A percentile compares a stretch with the other conserved stretches of the same genome.
Evolutionary conservation across 2,888 invertebrate genomes (phyloP).

Genomic region (Tricholauxania praeusta): DNA sequence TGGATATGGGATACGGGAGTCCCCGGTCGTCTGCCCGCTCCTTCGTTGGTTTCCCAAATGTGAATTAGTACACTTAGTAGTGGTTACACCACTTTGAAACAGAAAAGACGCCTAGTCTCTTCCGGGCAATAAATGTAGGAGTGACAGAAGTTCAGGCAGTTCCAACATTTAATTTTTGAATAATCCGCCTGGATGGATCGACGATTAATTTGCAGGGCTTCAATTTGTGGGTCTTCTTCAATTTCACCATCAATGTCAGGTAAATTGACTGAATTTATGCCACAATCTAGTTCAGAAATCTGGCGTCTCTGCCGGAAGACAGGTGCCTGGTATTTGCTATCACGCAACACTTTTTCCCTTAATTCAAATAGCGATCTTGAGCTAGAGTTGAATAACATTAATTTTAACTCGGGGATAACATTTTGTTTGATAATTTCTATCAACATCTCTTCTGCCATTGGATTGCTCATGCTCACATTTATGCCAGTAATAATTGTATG

Average conservation of each 20-base stretch:
- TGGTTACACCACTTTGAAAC: constrained; percentile 18
- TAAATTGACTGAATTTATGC: neutral
- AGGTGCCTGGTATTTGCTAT: too few relatives aligned
- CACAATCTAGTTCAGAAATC: neutral
- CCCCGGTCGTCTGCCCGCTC: constrained; percentile 24
- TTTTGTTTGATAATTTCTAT: too few relatives aligned
- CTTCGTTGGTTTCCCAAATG: constrained; percentile 11
- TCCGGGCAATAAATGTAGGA: constrained; percentile 26
- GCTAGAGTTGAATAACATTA: too few relatives aligned
- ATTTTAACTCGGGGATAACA: too few relatives aligned
- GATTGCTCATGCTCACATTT: too few relatives aligned
- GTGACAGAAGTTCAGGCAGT: neutral
- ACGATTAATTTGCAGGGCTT: neutral
- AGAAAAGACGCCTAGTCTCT: constrained; percentile 1
- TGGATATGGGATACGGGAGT: constrained; percentile 7
- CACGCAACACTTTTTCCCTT: too few relatives aligned
- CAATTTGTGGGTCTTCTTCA: neutral
- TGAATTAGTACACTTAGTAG: constrained; percentile 18
- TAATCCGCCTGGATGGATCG: neutral
- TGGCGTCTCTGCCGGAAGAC: neutral
- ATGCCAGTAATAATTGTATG: too few relatives aligned
- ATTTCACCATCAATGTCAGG: neutral
- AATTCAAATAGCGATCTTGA: too few relatives aligned
- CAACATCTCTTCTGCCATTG: too few relatives aligned
- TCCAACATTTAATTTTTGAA: constrained; percentile 25